Percentiles rank a stretch among this genome's conserved stretches.
Evolutionary conservation across 2,113 vertebrate species (phyloP).

Genomic region (Myrmophylax atrothorax): DNA sequence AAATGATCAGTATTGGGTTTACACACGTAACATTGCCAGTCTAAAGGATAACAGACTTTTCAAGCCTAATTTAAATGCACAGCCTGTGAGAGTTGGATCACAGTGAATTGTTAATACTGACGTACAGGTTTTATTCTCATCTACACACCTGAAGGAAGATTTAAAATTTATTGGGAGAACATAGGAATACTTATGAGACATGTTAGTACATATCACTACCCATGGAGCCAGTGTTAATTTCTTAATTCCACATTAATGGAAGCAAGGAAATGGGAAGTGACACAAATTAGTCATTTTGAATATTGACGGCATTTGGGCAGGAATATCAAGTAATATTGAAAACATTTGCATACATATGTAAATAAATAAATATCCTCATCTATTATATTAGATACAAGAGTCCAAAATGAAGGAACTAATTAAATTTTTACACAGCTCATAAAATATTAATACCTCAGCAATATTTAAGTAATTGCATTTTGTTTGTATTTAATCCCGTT

Average conservation of each 20-base stretch:
- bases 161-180: neutral
- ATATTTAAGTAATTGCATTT: neutral
- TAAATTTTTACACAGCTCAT: neutral
- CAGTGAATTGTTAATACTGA: neutral
- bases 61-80: neutral
- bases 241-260: neutral
- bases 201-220: neutral
- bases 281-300: neutral
- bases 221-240: neutral
- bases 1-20: neutral
- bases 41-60: neutral
- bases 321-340: neutral
- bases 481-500: neutral
- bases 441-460: neutral
- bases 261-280: conserved; percentile 10
- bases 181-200: neutral
- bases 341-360: neutral
- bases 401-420: neutral
- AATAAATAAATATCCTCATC: neutral
- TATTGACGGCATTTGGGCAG: neutral
- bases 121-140: neutral
- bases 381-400: neutral
- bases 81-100: neutral
- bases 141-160: neutral
- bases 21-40: neutral